Percentiles rank a stretch among this genome's conserved stretches.
These are phyloP conservation scores for Daktulosphaira vitifoliae DNA, from an alignment of 1,140 invertebrate species.

Conservation along the genomic window DNA sequence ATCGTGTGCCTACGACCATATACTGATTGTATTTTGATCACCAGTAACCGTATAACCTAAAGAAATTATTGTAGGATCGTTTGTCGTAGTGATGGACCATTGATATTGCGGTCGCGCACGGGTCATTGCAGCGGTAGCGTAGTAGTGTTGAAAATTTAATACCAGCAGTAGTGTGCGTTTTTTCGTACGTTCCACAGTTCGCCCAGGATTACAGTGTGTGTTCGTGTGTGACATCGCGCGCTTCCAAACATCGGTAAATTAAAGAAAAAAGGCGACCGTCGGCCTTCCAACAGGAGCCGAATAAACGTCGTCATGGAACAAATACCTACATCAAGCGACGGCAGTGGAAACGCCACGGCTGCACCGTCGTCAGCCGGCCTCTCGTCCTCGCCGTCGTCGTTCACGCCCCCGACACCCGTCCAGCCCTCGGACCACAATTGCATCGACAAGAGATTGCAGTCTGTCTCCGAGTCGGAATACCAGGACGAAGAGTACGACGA, in stretches of 20 bases:
- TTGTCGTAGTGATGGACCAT: constrained; percentile 6
- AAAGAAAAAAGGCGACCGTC: constrained; percentile 32
- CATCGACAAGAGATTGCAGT: constrained; percentile 18
- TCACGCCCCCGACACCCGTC: constrained; percentile 21
- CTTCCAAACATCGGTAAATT: constrained; percentile 22
- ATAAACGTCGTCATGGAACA: constrained; percentile 32
- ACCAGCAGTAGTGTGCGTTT: no score
- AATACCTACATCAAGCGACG: constrained; percentile 4
- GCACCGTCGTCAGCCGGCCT: constrained; percentile 3
- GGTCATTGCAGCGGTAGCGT: neutral
- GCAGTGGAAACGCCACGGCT: constrained; percentile 1
- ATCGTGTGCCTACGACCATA: neutral
- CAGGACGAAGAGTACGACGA: constrained; percentile 31
- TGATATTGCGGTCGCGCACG: constrained; percentile 21
- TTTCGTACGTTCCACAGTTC: no score
- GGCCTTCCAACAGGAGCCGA: constrained; percentile 31
- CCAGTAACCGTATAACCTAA: no score
- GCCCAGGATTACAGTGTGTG: neutral
- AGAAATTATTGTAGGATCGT: no score
- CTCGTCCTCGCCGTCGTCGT: neutral
- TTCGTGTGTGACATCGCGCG: constrained; percentile 11
- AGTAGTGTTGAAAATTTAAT: no score
- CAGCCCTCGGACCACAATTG: constrained; percentile 21
- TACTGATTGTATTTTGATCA: no score
- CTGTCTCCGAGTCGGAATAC: constrained; percentile 25